Evolutionary conservation across 2,888 invertebrate species (phyloP).

Genomic region (Metellina segmentata): DNA sequence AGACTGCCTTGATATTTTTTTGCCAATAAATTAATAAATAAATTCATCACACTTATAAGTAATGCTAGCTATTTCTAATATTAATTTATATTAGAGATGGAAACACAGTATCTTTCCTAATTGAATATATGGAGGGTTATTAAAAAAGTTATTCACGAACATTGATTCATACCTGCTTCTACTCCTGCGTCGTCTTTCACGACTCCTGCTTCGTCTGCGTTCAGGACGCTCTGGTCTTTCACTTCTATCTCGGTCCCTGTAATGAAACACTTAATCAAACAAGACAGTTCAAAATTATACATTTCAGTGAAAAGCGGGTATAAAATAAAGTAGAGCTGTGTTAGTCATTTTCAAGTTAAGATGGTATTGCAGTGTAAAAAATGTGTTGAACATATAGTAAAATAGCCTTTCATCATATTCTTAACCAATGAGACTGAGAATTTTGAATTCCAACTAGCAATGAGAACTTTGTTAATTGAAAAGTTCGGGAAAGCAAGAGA

Average conservation of each 20-base stretch:
- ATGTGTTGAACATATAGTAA: no score
- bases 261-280: neutral
- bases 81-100: neutral
- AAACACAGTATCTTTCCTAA: neutral
- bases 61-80: no score
- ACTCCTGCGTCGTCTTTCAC: conserved; percentile 63
- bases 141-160: neutral
- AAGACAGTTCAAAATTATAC: no score
- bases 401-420: no score
- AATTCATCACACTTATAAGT: neutral
- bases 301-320: no score
- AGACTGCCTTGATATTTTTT: neutral
- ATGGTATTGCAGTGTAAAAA: no score
- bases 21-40: neutral
- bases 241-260: conserved; percentile 60
- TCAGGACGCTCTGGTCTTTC: conserved; percentile 70
- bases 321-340: no score
- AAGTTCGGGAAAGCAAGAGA: no score
- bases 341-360: no score
- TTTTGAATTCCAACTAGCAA: no score
- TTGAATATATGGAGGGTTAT: neutral
- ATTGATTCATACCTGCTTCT: conserved; percentile 44
- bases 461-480: no score
- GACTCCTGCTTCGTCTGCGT: conserved; percentile 75
- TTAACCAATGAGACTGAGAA: no score